Evolutionary conservation across 2,888 invertebrate species (phyloP), one percentile per base, ranked within the genome.

Genomic region (Carabus problematicus): DNA sequence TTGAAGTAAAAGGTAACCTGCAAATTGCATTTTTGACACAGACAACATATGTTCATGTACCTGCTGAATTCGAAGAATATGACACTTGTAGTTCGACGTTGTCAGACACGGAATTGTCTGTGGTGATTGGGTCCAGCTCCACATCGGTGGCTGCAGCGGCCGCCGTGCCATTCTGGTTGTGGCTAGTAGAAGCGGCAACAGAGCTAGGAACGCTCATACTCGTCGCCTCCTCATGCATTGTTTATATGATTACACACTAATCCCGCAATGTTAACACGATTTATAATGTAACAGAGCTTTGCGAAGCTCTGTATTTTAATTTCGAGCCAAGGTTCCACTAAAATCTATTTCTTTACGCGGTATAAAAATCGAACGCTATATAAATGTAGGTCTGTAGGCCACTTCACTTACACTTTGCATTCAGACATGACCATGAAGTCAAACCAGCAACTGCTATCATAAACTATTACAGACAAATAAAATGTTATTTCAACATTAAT

Each of bases 371-470:
- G 86, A 86, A 87, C 86, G 85, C 86, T 87, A 85, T 85, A 85
- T 84, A 85, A 90, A 91, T 91, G 90, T 91, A 91, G 91, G 91
- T 91, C 91, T 91, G 88, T 91, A 90, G 91, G 91, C 90, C 91
- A 91, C 90, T 90, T 89, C 89, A 89, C 90, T 89, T 90, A 89
- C 89, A 90, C 90, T 89, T 87, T 88, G 87, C 89, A 89, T 87
- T 88, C 86, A 86, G 87, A 88, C 88, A 86, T 86, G 84, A 88
- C 88, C 88, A 82, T 84, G 83, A 84, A 86, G 84, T 89, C 89
- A 89, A 88, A 85, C 83, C 83, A 87, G 84, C 85, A 84, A 85
- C 89, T 84, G 83, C 84, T 82, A 84, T 86, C 87, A 87, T 87
- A 85, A 85, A 84, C 72, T 82, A 82, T 83, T 80, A 82, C 83